A percentile compares a stretch with the other conserved stretches of the same genome.
Conservation (phyloP, 2,888 invertebrate genomes). For the Lasioglossum figueresi region DNA sequence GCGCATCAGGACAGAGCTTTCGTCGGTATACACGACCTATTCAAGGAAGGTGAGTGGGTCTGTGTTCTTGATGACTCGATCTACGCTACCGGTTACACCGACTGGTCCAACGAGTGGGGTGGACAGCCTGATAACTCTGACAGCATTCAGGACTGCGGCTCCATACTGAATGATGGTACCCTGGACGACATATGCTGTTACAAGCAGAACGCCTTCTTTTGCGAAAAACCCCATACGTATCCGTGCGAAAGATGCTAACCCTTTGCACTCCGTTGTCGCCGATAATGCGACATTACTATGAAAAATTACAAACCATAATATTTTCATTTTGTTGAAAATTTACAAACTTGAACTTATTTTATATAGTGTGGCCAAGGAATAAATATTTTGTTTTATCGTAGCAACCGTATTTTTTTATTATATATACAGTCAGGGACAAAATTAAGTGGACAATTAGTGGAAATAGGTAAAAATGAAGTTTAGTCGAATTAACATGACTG, state of each 20-base stretch:
- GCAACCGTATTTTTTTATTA: too few species aligned
- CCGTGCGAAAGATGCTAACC: background rate
- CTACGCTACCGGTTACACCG: background rate
- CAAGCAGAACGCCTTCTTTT: background rate
- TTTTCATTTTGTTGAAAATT: too few species aligned
- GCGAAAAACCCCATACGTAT: background rate
- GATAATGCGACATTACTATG: too few species aligned
- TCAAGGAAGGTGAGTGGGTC: background rate
- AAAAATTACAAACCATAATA: too few species aligned
- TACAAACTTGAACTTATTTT: too few species aligned
- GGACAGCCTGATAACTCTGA: background rate
- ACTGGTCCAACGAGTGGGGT: background rate
- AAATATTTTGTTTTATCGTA: too few species aligned
- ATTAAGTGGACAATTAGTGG: too few species aligned
- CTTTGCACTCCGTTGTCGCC: too few species aligned
- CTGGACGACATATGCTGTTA: background rate
- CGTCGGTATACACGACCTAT: background rate
- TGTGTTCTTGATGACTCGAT: background rate
- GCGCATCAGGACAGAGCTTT: background rate
- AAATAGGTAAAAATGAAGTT: too few species aligned
- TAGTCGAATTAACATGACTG: too few species aligned
- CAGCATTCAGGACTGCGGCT: background rate
- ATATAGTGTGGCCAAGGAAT: too few species aligned
- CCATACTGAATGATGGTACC: background rate
- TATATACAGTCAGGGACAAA: too few species aligned